phyloP scores from a whole-genome alignment of 2,797 vertebrate genomes.

The Nothura maculosa region DNA sequence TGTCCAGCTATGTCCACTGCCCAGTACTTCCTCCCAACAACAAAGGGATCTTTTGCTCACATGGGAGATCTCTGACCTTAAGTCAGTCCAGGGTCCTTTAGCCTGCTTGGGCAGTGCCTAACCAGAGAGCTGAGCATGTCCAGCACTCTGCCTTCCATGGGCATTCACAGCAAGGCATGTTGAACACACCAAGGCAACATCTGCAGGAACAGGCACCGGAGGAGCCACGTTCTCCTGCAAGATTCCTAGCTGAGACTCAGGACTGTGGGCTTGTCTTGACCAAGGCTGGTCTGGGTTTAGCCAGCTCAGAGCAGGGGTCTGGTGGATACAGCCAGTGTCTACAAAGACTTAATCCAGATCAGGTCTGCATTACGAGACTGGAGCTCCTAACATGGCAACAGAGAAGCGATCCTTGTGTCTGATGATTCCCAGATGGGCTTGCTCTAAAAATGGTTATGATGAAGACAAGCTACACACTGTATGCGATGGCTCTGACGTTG shows the following conservation, averaged over 20 bases:
- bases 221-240: background rate
- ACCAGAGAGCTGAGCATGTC: background rate
- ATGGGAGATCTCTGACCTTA: background rate
- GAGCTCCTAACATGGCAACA: background rate
- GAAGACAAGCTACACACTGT: background rate
- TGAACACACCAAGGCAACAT: fast-evolving
- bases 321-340: background rate
- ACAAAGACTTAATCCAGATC: background rate
- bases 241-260: background rate
- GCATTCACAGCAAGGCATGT: background rate
- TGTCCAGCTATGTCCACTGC: background rate
- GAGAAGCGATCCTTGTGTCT: background rate
- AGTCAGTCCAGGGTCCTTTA: background rate
- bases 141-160: background rate
- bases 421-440: background rate
- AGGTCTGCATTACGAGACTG: background rate
- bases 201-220: background rate
- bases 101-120: background rate
- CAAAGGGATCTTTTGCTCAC: background rate
- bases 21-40: background rate
- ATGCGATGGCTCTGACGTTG: background rate
- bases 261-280: background rate
- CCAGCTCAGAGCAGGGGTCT: background rate
- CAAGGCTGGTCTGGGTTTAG: background rate
- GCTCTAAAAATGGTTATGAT: background rate